phyloP scores from a whole-genome alignment of 2,797 vertebrate species.

The Saxicola maurus region DNA sequence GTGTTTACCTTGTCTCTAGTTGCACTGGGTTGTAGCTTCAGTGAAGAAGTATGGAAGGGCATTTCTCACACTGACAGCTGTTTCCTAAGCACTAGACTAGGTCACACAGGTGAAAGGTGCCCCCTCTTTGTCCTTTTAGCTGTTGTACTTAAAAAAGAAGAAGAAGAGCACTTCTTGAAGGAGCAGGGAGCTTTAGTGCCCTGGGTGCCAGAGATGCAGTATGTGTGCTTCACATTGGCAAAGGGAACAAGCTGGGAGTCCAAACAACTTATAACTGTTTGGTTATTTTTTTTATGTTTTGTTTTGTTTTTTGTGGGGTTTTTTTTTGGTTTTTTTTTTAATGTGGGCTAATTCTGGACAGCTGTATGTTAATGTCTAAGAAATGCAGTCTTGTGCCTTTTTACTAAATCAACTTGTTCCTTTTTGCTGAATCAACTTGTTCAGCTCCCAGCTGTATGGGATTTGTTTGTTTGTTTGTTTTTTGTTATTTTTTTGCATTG shows the following conservation, averaged over 20 bases:
- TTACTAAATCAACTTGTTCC: neutral
- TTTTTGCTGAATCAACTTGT: neutral
- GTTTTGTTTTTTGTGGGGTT: too few species aligned
- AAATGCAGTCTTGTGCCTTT: neutral
- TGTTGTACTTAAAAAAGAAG: neutral
- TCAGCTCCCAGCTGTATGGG: neutral
- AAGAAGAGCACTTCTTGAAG: neutral
- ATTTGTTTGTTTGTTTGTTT: too few species aligned
- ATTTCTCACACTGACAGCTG: neutral
- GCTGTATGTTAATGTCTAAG: neutral
- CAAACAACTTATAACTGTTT: neutral
- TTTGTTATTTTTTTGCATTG: neutral
- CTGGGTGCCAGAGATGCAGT: neutral
- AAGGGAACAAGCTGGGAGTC: neutral
- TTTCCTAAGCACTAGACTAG: neutral
- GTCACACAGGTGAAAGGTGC: neutral
- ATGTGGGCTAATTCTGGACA: neutral
- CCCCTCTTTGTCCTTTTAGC: neutral
- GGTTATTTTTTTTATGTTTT: neutral
- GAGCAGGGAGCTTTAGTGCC: neutral
- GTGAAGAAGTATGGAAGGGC: neutral
- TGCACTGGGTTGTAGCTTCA: neutral
- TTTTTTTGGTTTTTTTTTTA: neutral
- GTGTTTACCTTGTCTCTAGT: neutral
- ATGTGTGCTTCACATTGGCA: neutral